Base-by-base conservation (phyloP, 2,797 vertebrate species). In the Dallia pectoralis region DNA sequence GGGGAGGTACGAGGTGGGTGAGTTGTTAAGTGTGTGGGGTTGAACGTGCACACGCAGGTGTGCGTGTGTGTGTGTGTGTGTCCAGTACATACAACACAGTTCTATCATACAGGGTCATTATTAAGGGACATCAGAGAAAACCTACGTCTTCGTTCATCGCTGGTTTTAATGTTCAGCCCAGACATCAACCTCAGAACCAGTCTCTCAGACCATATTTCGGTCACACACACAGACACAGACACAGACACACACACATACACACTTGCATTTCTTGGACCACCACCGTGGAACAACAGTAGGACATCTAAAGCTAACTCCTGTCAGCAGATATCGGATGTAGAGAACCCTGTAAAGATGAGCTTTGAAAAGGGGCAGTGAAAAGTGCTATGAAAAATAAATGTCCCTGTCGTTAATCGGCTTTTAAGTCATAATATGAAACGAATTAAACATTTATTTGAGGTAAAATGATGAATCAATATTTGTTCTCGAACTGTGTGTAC, bases 71-170 rank as follows among this genome's bases (percentile, higher is more conserved):
- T 71, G 69, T 71, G 27, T 64, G 59, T 71, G 69, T 63, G 67
- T 72, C 36, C 3, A 83, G 84, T 82, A 69, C 75, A 75, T 65
- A 70, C 77, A 72, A 74, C 78, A 85, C 78, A 89, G 88, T 84
- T 79, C 76, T 80, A 84, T 77, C 88, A 92, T 93, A 87, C 83
- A 85, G 81, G 74, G 89, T 89, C 88, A 90, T 89, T 89, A 89
- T 88, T 89, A 90, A 86, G 87, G 89, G 87, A 87, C 83, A 83
- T 92, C 89, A 90, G 84, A 87, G 89, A 91, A 77, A 89, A 92
- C 92, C 92, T 88, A 82, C 88, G 89, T 88, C 81, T 92, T 87
- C 80, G 87, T 87, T 92, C 88, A 87, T 87, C 82, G 83, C 76
- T 88, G 87, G 92, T 91, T 90, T 93, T 89, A 92, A 92, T 89